phyloP scores from a whole-genome alignment of 2,888 invertebrate species.

The Coronaproctus castanopsis region DNA sequence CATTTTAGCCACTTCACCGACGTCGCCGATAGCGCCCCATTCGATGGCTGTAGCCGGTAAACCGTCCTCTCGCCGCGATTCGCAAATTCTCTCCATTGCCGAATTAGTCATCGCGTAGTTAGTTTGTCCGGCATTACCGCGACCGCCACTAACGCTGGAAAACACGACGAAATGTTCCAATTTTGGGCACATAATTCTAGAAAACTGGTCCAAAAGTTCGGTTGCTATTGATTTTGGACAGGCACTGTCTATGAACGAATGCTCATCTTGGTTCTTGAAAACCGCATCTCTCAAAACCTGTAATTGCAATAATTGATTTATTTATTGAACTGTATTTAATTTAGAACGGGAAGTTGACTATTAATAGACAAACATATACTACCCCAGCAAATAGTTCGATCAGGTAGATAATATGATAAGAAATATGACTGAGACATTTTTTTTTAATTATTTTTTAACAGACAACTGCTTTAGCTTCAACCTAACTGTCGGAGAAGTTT shows the following conservation, averaged over 20 bases:
- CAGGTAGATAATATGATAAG: too few relatives aligned
- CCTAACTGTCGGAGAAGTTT: too few relatives aligned
- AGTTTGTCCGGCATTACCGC: constrained; percentile 15
- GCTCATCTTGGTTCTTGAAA: constrained; percentile 15
- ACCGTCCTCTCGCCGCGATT: constrained; percentile 11
- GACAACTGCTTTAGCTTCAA: too few relatives aligned
- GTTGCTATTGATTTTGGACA: constrained; percentile 15
- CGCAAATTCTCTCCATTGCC: constrained; percentile 15
- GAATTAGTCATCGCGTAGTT: constrained; percentile 16
- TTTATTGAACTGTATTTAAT: too few relatives aligned
- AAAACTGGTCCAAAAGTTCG: constrained; percentile 10
- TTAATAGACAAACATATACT: too few relatives aligned
- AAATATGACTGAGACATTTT: too few relatives aligned
- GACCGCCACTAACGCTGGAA: constrained; percentile 14
- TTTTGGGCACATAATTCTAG: constrained; percentile 4
- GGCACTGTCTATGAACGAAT: constrained; percentile 12
- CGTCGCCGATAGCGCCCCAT: constrained; percentile 10
- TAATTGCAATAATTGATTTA: too few relatives aligned
- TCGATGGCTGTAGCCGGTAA: constrained; percentile 19
- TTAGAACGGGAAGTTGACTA: too few relatives aligned
- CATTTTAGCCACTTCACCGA: constrained; percentile 23
- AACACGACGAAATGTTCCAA: constrained; percentile 15
- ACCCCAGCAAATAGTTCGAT: too few relatives aligned
- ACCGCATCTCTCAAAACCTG: constrained; percentile 15
- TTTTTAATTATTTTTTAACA: too few relatives aligned